Percentiles rank a stretch among this genome's conserved stretches.
Evolutionary conservation across 2,113 vertebrate species (phyloP).

Genomic region (Petromus typicus): DNA sequence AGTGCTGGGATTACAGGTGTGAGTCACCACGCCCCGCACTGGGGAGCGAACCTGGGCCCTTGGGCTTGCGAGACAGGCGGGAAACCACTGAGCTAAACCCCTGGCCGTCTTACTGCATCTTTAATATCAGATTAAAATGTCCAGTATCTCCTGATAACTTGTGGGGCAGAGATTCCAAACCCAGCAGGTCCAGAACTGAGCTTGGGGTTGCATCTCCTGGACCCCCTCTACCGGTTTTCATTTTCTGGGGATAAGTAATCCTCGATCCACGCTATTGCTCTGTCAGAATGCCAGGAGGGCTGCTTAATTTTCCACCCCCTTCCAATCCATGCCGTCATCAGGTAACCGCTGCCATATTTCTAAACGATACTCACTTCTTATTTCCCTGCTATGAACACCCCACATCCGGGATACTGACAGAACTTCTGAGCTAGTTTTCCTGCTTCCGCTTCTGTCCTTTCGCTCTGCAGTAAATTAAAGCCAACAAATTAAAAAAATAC

Average conservation of each 20-base stretch:
- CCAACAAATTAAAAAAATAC: neutral
- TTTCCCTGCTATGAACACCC: neutral
- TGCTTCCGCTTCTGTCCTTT: neutral
- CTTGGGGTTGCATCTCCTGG: neutral
- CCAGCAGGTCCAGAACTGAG: neutral
- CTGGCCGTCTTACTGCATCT: neutral
- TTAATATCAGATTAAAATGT: neutral
- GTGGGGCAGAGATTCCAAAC: neutral
- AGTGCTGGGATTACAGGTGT: too few relatives aligned
- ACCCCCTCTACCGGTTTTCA: neutral
- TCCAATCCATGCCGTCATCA: neutral
- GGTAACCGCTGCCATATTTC: neutral
- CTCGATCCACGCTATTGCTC: neutral
- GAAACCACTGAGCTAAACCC: too few relatives aligned
- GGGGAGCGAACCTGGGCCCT: too few relatives aligned
- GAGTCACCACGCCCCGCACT: too few relatives aligned
- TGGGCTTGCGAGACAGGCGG: too few relatives aligned
- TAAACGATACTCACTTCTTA: neutral
- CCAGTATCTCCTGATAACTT: neutral
- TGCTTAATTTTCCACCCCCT: neutral
- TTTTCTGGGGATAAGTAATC: neutral
- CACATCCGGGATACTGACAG: neutral
- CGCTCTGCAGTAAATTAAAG: neutral
- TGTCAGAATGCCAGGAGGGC: neutral
- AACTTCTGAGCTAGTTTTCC: neutral